phyloP scores from a whole-genome alignment of 2,797 vertebrate genomes.

The Poecilia gillii region DNA sequence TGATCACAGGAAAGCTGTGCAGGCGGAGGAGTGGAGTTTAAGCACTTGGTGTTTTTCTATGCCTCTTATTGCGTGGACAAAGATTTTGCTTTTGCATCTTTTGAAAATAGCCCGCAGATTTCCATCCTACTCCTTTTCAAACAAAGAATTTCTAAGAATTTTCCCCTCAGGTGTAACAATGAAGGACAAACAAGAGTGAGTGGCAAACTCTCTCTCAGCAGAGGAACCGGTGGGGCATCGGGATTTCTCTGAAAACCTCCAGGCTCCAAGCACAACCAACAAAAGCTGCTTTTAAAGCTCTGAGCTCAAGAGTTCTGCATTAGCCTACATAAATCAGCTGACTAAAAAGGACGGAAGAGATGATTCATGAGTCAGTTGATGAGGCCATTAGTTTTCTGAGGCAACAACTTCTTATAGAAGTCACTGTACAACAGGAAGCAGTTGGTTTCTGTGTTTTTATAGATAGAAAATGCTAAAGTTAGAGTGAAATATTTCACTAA shows the following conservation, averaged over 20 bases:
- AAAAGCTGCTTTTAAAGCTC: slow-evolving; percentile 22
- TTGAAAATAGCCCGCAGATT: slow-evolving; percentile 8
- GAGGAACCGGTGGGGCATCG: slow-evolving; percentile 27
- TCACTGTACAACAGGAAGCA: not conserved
- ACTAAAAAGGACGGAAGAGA: not conserved
- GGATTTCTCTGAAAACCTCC: slow-evolving; percentile 24
- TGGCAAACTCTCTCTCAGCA: slow-evolving; percentile 35
- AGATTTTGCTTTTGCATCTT: slow-evolving; percentile 16
- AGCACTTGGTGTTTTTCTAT: not conserved
- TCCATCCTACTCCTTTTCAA: slow-evolving; percentile 30
- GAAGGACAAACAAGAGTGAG: slow-evolving; percentile 46
- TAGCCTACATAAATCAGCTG: not conserved
- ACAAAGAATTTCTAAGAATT: slow-evolving; percentile 35
- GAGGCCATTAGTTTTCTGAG: not conserved
- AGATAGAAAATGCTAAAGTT: not conserved
- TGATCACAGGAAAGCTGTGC: slow-evolving; percentile 7
- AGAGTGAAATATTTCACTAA: not conserved
- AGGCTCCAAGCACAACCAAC: slow-evolving; percentile 25
- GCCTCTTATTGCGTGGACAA: not conserved
- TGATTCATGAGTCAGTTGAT: not conserved
- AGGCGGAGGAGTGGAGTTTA: slow-evolving; percentile 6
- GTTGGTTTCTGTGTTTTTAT: not conserved
- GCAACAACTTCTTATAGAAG: not conserved
- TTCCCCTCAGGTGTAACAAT: slow-evolving; percentile 27
- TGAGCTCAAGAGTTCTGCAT: not conserved